Base-by-base conservation (phyloP, 2,113 vertebrate species). In the Delphinapterus leucas region DNA sequence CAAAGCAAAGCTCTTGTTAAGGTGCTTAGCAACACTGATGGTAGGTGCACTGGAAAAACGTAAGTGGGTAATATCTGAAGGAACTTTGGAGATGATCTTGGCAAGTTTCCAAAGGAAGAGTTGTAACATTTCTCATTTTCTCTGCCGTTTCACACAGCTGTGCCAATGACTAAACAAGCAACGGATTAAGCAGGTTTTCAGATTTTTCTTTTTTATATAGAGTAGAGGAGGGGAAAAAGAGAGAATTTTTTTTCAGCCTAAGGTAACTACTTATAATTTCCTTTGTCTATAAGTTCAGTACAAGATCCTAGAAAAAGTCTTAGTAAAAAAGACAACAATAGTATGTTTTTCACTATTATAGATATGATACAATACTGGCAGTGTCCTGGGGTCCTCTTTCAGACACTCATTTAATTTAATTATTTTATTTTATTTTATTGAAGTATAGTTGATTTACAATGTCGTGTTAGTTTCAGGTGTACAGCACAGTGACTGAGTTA, bases 51-150 rank as follows among this genome's bases (percentile, higher is more conserved):
- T 73, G 68, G 81, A 71, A 79, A 73, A 82, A 44, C 15, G 0
- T 25, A 36, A 63, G 53, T 58, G 74, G 80, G 10, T 71, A 68
- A 87, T 53, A 4, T 83, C 47, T 97, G 86, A 31, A 61, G n/a
- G 13, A 12, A 38, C 95, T 93, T 96, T 93, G 60, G 23, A 88
- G 8, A 60, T 92, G 82, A 17, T 81, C 68, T 14, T 13, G 36
- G 70, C 79, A 84, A n/a, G 76, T 96, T 97, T 21, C 26, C 23
- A 53, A 70, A 93, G 71, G 61, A 77, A 88, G 60, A 88, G 4
- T 97, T 90, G 73, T 36, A 58, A 21, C 76, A 81, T 76, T 97
- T 94, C 44, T 98, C 53, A 41, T 97, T 98, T 96, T 74, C 91
- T 87, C 90, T 11, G 7, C 95, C 95, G 55, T 41, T 68, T 73